Evolutionary conservation across 2,797 vertebrate genomes (phyloP).

Genomic region (Distichodus sexfasciatus): DNA sequence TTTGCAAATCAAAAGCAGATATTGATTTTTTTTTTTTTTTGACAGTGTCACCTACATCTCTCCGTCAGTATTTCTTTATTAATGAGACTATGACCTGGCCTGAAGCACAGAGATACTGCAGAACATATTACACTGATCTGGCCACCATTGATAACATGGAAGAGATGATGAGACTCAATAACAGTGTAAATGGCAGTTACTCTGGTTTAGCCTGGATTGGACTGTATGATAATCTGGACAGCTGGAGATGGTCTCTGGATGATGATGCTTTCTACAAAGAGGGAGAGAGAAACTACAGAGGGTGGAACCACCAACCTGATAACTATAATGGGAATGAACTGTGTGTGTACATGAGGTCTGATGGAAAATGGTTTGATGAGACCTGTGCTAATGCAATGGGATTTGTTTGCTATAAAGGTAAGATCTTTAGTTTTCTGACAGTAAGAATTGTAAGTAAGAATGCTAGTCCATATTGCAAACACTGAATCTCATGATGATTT

Average conservation of each 20-base stretch:
- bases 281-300: not conserved
- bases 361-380: constrained; percentile 2
- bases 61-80: constrained; percentile 41
- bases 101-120: constrained; percentile 57
- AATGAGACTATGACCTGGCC: constrained; percentile 39
- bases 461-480: too few species aligned
- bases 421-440: not conserved
- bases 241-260: constrained; percentile 53
- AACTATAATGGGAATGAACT: constrained; percentile 13
- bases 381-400: not conserved
- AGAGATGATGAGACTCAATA: too few species aligned
- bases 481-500: too few species aligned
- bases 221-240: constrained; percentile 37
- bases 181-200: too few species aligned
- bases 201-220: constrained; percentile 62
- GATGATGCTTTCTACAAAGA: not conserved
- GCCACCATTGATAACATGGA: too few species aligned
- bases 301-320: not conserved
- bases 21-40: not conserved
- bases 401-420: constrained; percentile 32
- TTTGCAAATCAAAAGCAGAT: not conserved
- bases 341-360: constrained; percentile 1
- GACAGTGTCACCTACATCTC: not conserved
- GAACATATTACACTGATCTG: constrained; percentile 49
- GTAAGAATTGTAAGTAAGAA: too few species aligned